Base-by-base conservation (phyloP, 2,888 invertebrate genomes). In the Cryptocephalus primarius region DNA sequence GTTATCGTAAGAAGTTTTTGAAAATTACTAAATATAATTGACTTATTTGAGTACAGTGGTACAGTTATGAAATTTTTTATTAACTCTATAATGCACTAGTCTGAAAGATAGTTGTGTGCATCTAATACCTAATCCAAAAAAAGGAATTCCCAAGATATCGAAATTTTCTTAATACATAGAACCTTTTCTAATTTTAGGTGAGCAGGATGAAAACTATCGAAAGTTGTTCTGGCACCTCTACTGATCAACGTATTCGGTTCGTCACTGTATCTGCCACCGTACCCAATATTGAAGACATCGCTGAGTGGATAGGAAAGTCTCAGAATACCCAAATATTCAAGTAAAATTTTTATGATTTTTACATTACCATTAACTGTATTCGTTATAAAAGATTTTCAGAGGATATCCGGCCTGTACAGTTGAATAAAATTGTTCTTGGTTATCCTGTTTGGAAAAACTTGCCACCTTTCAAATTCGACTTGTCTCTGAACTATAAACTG, bases 231-330 rank as follows among this genome's bases (percentile, higher is more conserved):
- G 48, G 48, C 2, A 45, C 48, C 39, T 49, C 53, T 39, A 33
- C 44, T 13, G 11, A 42, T 12, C 48, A 43, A 62, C 65, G 52
- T 48, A 60, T 80, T 32, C 66, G 88, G 58, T 85, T 88, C 63
- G 68, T 88, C 8, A 87, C 86, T 0, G 79, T 83, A 1, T 88
- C 88, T 0, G 88, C 89, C 2, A 88, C 88, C 0, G 78, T 88
- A 48, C 80, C 84, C 40, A 89, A 89, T 62, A 80, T 83, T 32
- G 78, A 81, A 55, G 88, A 89, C 62, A 76, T 87, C 14, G 81
- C 84, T 0, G 70, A 73, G 34, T 88, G 88, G 88, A 69, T 88
- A 1, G 77, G 80, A 0, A 73, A 69, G 8, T 55, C 53, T 4
- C 62, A 69, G 2, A 68, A 67, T 49, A 77, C 77, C 32, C 74